Evolutionary conservation across 1,140 invertebrate species (phyloP).

Genomic region (Kradibia gibbosae): DNA sequence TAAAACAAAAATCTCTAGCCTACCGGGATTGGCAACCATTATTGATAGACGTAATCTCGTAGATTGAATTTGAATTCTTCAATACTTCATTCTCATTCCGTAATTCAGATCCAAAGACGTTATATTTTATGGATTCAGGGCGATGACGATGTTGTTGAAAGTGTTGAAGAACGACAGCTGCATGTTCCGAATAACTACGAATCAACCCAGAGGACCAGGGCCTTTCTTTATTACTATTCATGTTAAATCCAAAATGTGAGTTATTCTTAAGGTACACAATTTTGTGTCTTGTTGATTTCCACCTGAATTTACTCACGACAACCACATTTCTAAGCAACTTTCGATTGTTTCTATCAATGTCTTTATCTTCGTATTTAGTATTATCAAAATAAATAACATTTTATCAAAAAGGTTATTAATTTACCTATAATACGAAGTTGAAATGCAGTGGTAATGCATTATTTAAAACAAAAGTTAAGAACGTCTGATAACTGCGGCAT

Average conservation of each 20-base stretch:
- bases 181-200: constrained; percentile 42
- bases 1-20: not conserved
- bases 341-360: not conserved
- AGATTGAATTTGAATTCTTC: constrained; percentile 48
- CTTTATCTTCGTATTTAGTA: too few relatives aligned
- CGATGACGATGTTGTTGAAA: not conserved
- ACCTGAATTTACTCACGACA: constrained; percentile 12
- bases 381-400: too few relatives aligned
- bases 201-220: constrained; percentile 28
- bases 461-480: too few relatives aligned
- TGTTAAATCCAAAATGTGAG: not conserved
- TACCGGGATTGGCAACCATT: not conserved
- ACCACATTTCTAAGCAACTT: not conserved
- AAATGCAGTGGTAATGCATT: too few relatives aligned
- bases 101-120: constrained; percentile 52
- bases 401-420: too few relatives aligned
- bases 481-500: too few relatives aligned
- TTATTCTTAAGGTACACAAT: not conserved
- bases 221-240: not conserved
- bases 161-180: constrained; percentile 34
- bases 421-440: too few relatives aligned
- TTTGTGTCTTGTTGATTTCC: not conserved
- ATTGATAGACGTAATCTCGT: constrained; percentile 21
- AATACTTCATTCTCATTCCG: constrained; percentile 42
- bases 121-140: constrained; percentile 13